Evolutionary conservation across 2,113 vertebrate genomes (phyloP).

Genomic region (Myanophis thanlyinensis): DNA sequence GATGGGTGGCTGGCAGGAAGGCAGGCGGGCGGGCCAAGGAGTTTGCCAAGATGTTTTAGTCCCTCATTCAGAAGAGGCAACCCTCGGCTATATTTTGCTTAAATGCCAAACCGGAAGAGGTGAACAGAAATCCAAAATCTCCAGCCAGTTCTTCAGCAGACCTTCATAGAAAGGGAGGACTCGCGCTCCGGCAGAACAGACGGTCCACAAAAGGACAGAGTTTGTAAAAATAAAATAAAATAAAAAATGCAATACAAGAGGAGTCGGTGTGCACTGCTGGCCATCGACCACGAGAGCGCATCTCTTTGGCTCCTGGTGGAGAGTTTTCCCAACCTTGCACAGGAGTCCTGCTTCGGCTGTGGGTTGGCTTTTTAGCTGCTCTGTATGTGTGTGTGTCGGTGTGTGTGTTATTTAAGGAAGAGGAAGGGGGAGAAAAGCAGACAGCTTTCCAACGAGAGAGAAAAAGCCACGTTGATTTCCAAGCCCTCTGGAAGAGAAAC

Average conservation of each 20-base stretch:
- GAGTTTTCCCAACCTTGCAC: background rate
- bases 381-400: too few species aligned
- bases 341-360: background rate
- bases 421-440: too few species aligned
- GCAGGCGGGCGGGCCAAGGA: background rate
- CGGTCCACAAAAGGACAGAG: background rate
- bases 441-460: background rate
- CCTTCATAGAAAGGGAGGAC: background rate
- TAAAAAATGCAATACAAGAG: too few species aligned
- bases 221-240: too few species aligned
- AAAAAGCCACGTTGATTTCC: background rate
- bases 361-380: background rate
- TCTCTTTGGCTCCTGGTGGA: background rate
- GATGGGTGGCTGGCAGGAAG: background rate
- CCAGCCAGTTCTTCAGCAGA: accelerated
- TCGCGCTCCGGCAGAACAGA: accelerated
- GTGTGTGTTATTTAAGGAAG: background rate
- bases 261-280: background rate
- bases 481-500: accelerated
- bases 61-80: too few species aligned
- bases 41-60: too few species aligned
- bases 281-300: background rate
- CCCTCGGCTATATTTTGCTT: accelerated
- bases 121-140: background rate
- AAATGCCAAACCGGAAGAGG: accelerated